Evolutionary conservation across 2,888 invertebrate genomes (phyloP).

Genomic region (Acanthosepion lycidas): DNA sequence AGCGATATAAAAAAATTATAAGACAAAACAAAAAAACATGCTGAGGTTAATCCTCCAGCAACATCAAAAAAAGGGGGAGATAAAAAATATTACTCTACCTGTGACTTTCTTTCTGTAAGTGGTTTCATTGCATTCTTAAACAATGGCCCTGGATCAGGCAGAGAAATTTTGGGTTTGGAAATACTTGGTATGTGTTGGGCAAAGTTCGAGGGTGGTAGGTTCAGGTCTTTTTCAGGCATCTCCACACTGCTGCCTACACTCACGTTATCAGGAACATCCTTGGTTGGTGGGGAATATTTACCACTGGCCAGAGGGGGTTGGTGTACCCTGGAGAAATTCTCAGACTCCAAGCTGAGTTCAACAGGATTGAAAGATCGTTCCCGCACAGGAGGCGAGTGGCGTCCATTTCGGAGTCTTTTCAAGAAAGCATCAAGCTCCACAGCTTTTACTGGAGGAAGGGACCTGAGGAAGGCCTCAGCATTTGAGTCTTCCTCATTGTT

Average conservation of each 20-base stretch:
- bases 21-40: no score
- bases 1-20: no score
- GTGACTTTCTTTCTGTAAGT: not conserved
- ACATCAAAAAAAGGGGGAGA: not conserved
- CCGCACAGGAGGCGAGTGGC: constrained; percentile 60
- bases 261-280: constrained; percentile 47
- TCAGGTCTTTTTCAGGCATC: constrained; percentile 47
- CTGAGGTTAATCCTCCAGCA: no score
- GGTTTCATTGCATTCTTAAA: constrained; percentile 45
- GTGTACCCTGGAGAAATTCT: not conserved
- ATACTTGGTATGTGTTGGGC: constrained; percentile 56
- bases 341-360: not conserved
- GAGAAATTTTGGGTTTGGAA: constrained; percentile 52
- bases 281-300: not conserved
- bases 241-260: not conserved
- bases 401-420: constrained; percentile 50
- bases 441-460: constrained; percentile 60
- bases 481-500: constrained; percentile 53
- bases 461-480: constrained; percentile 59
- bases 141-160: constrained; percentile 48
- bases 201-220: constrained; percentile 49
- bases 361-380: constrained; percentile 62
- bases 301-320: not conserved
- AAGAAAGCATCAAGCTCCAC: constrained; percentile 59
- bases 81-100: not conserved